These are phyloP conservation scores for Drosophila hydei DNA, from an alignment of 1,140 invertebrate genomes.

Conservation along the genomic window DNA sequence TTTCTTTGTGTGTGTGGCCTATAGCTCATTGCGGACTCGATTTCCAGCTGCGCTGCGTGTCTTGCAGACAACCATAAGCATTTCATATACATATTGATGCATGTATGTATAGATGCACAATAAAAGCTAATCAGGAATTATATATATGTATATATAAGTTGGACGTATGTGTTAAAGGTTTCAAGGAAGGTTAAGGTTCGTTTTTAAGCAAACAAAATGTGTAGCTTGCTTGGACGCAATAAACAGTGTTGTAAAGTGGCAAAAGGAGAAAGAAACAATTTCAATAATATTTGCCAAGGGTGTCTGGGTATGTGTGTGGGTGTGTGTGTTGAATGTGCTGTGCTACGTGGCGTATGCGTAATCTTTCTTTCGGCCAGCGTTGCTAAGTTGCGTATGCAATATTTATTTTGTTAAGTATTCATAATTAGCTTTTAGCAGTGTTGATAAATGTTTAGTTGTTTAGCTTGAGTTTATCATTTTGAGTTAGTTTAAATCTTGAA, in stretches of 20 bases:
- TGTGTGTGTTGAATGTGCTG: slow-evolving; percentile 23
- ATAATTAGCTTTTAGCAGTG: slow-evolving; percentile 57
- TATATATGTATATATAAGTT: slow-evolving; percentile 16
- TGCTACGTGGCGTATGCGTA: slow-evolving; percentile 61
- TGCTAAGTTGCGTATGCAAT: slow-evolving; percentile 37
- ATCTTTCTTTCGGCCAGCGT: slow-evolving; percentile 49
- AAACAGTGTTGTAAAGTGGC: slow-evolving; percentile 26
- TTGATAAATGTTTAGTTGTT: slow-evolving; percentile 51
- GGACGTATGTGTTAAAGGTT: slow-evolving; percentile 46
- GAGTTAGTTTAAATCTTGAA: slow-evolving; percentile 42
- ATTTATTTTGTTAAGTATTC: slow-evolving; percentile 38
- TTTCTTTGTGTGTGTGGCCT: no score
- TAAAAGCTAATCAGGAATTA: not conserved
- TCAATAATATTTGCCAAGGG: slow-evolving; percentile 13
- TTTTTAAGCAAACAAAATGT: slow-evolving; percentile 29
- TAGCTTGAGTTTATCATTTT: slow-evolving; percentile 36
- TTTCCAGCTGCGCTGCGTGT: slow-evolving; percentile 16
- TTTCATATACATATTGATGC: slow-evolving; percentile 26
- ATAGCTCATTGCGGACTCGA: no score
- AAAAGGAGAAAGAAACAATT: not conserved
- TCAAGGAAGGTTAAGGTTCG: slow-evolving; percentile 48
- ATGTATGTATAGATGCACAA: not conserved
- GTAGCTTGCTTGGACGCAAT: slow-evolving; percentile 42
- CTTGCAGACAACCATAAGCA: slow-evolving; percentile 47
- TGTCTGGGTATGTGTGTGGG: not conserved